Base-by-base conservation (phyloP, 2,797 vertebrate species). In the Picus viridis region DNA sequence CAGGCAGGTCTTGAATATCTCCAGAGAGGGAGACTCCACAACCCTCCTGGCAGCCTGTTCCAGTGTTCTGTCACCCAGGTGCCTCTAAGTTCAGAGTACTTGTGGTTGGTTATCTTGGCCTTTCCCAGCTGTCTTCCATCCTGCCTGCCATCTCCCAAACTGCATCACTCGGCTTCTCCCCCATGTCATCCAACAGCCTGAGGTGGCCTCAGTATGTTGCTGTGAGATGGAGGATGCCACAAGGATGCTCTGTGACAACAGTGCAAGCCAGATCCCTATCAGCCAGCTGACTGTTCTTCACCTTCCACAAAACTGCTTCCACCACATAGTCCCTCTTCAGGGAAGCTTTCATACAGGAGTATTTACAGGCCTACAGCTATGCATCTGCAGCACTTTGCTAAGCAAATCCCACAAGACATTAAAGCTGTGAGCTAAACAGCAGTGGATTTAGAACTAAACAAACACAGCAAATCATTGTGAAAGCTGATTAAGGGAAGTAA, bases 381-480 rank as follows among this genome's bases (percentile, higher is more conserved):
- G 29, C 23, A 81, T 58, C 56, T n/a, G 39, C 8, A 90, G 29
- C 47, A 88, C 22, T 61, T 58, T 47, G 47, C 73, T 72, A 39
- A 86, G 34, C 24, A 83, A 92, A 92, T 78, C 59, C 59, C 93
- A 86, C 70, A 67, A 81, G 80, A 88, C 63, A 47, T 34, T 81
- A 92, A 88, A 86, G 67, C 47, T 69, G 56, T 0, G 16, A 92
- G 83, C 93, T 47, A 89, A 94, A 75, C 73, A 89, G 43, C n/a
- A 47, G 64, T 89, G 74, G 63, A 34, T 92, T 92, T 89, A 93
- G 82, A 92, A 79, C 39, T 59, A 90, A 90, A 94, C 49, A 93
- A 93, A 94, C 73, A 75, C 56, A 1, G 7, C 77, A 92, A 92
- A 93, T 91, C 74, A 94, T 78, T 90, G 70, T 78, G 74, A 92